phyloP scores from a whole-genome alignment of 2,888 invertebrate genomes.

The Tridacna gigas region DNA sequence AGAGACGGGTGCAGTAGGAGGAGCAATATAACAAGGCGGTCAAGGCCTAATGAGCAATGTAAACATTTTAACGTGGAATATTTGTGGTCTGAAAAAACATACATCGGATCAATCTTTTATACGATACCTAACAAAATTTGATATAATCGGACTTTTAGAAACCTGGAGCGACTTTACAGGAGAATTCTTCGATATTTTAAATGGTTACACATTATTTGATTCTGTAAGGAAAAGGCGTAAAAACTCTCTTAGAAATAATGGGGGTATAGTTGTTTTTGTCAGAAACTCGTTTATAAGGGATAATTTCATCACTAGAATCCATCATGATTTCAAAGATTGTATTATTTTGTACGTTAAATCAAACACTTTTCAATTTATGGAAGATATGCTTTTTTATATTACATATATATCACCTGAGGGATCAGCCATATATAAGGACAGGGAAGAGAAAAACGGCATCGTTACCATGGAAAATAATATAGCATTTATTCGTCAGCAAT shows the following conservation, averaged over 20 bases:
- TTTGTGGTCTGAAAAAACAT: constrained; percentile 1
- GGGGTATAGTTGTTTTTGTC: constrained; percentile 30
- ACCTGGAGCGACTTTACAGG: constrained; percentile 24
- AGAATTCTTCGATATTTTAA: constrained; percentile 21
- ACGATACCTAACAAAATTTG: constrained; percentile 17
- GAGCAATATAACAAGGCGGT: not conserved
- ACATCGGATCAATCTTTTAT: not conserved
- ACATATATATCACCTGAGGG: constrained; percentile 28
- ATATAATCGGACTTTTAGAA: constrained; percentile 31
- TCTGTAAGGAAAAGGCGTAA: constrained; percentile 21
- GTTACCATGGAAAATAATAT: constrained; percentile 33
- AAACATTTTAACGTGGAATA: not conserved
- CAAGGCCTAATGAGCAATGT: not conserved
- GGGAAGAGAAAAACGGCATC: constrained; percentile 36
- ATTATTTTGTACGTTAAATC: constrained; percentile 31
- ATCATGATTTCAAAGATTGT: constrained; percentile 23
- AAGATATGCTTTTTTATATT: constrained; percentile 25
- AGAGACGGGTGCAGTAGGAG: not conserved
- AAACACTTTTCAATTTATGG: constrained; percentile 5
- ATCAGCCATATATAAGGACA: constrained; percentile 29
- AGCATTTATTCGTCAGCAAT: constrained; percentile 13
- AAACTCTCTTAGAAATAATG: constrained; percentile 5
- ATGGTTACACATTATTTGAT: constrained; percentile 23
- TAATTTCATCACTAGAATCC: constrained; percentile 20
- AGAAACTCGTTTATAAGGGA: constrained; percentile 4